Evolutionary conservation across 2,888 invertebrate genomes (phyloP).

Genomic region (Scotopteryx bipunctaria): DNA sequence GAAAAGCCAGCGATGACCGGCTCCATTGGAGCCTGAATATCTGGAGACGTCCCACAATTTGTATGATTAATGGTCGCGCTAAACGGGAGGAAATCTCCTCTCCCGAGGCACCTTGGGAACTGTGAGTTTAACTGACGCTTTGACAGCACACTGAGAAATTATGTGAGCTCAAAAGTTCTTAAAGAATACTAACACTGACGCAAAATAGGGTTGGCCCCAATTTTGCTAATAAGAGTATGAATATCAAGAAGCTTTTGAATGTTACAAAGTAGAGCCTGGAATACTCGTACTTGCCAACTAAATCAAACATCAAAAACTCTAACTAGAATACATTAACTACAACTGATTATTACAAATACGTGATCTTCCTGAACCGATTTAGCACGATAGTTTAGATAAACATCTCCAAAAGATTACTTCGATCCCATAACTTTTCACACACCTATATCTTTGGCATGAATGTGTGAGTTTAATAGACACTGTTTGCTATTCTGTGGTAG

Average conservation of each 20-base stretch:
- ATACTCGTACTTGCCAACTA: no score
- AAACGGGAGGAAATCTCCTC: slow-evolving; percentile 46
- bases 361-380: no score
- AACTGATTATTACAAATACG: no score
- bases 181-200: neutral
- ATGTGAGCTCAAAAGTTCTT: slow-evolving; percentile 1
- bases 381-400: no score
- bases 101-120: slow-evolving; percentile 44
- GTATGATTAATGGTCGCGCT: slow-evolving; percentile 62
- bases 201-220: no score
- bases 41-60: slow-evolving; percentile 56
- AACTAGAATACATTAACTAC: no score
- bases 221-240: no score
- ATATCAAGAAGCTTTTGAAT: no score
- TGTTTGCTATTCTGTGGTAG: slow-evolving; percentile 15
- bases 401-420: slow-evolving; percentile 22
- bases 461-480: slow-evolving; percentile 44
- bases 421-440: slow-evolving; percentile 16
- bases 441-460: neutral
- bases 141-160: slow-evolving; percentile 7
- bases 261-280: no score
- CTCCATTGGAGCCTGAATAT: slow-evolving; percentile 64
- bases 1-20: slow-evolving; percentile 59
- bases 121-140: slow-evolving; percentile 29
- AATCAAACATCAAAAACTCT: no score